Evolutionary conservation across 53 echinoderm and acorn worm species (phyloP), one percentile per base, ranked within the genome.

Genomic region (Stichopus horrens): DNA sequence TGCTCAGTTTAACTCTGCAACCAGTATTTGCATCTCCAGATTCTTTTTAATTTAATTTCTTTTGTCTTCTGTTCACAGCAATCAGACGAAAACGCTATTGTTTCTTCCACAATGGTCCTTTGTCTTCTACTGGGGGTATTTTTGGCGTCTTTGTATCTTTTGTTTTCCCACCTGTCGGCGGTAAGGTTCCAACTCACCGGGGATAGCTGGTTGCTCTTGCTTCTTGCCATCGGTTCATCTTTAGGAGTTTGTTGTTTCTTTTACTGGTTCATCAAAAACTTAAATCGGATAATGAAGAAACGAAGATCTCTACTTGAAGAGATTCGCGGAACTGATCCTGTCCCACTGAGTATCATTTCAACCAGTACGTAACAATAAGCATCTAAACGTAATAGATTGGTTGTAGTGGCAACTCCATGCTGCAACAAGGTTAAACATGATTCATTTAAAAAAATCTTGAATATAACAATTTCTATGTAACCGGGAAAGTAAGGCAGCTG

Each of bases 81-180:
- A 21, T 71, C 71, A 5, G 71, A 71, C 71, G 71, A 71, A 18
- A 71, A 71, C 18, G 18, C 71, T 13, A 71, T 71, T 71, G 71
- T 71, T 18, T 71, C 71, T 71, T 71, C 71, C 18, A 71, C 18
- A 71, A 71, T 71, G 71, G 71, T 71, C 71, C n/a, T 71, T 71
- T 71, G 71, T 18, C 14, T 71, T 71, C 19, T 71, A 18, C 71
- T 71, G 5, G 71, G 71, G 19, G 71, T 71, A 18, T 71, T 71
- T 19, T 13, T 13, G 18, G 71, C 19, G 19, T 71, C 71, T 18
- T 6, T 71, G 7, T 71, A 71, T 18, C 71, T 71, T 18, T 20
- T 71, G 5, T 71, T 71, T 18, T 2, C 71, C 71, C 71, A 71
- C 18, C 71, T 71, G n/a, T 13, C 71, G 19, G n/a, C 71, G 6